These are phyloP conservation scores for Trachelus tabidus DNA, from an alignment of 2,888 invertebrate species.

Conservation along the genomic window DNA sequence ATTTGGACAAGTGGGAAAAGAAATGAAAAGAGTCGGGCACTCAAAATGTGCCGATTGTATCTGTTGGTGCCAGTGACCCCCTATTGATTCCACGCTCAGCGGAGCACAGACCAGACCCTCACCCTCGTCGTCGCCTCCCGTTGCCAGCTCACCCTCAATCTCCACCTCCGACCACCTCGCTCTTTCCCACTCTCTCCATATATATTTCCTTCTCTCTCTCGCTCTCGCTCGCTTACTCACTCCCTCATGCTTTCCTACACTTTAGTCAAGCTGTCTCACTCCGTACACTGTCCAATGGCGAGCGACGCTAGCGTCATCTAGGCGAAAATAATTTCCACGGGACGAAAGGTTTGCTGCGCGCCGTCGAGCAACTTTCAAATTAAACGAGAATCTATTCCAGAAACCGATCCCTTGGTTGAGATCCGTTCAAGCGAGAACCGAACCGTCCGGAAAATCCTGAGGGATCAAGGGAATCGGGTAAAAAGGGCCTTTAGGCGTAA, in stretches of 20 bases:
- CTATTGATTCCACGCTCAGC: conserved; percentile 62
- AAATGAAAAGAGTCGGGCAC: conserved; percentile 23
- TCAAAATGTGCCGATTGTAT: conserved; percentile 63
- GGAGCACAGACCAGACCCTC: conserved; percentile 56
- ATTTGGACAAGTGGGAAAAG: background rate
- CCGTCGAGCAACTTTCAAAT: conserved; percentile 3
- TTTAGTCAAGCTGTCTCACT: background rate
- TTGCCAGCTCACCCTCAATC: conserved; percentile 11
- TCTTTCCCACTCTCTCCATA: conserved; percentile 27
- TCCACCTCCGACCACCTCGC: conserved; percentile 27
- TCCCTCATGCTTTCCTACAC: conserved; percentile 13
- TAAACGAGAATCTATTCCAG: background rate
- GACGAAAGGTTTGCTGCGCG: background rate
- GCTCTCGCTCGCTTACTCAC: conserved; percentile 1
- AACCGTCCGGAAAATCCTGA: background rate
- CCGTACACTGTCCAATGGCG: background rate
- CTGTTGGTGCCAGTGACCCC: conserved; percentile 64
- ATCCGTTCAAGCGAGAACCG: background rate
- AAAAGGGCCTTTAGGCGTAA: background rate
- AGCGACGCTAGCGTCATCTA: conserved; percentile 25
- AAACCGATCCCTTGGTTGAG: background rate
- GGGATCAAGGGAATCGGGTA: background rate
- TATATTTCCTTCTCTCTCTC: background rate
- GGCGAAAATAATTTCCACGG: conserved; percentile 30
- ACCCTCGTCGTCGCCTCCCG: conserved; percentile 21